These are phyloP conservation scores for Lycia hirtaria DNA, from an alignment of 2,888 invertebrate species.

Conservation along the genomic window DNA sequence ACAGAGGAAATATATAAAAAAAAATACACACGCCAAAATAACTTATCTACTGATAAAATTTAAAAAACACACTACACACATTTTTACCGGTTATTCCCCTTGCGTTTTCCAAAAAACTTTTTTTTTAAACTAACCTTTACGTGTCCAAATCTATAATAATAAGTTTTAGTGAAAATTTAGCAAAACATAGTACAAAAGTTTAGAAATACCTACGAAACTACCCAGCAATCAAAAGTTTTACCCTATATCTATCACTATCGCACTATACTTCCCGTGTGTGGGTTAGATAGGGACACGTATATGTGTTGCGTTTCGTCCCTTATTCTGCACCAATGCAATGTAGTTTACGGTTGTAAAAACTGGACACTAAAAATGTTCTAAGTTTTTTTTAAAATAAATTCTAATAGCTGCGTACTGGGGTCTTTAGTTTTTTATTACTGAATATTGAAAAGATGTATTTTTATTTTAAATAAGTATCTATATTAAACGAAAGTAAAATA, in stretches of 20 bases:
- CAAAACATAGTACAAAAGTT: slow-evolving; percentile 86
- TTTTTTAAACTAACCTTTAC: slow-evolving; percentile 66
- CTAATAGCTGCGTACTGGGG: too few relatives aligned
- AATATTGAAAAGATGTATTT: background rate
- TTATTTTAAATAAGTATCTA: too few relatives aligned
- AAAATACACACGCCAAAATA: slow-evolving; percentile 47
- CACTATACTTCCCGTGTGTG: slow-evolving; percentile 65
- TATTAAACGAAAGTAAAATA: too few relatives aligned
- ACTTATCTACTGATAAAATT: slow-evolving; percentile 4
- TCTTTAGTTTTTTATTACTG: slow-evolving; percentile 23
- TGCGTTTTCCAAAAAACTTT: slow-evolving; percentile 65
- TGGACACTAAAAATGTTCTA: slow-evolving; percentile 33
- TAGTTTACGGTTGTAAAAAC: slow-evolving; percentile 53
- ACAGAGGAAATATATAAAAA: slow-evolving; percentile 45
- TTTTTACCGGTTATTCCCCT: slow-evolving; percentile 58
- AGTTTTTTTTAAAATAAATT: slow-evolving; percentile 41
- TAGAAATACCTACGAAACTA: slow-evolving; percentile 83
- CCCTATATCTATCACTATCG: slow-evolving; percentile 82
- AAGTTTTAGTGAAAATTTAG: slow-evolving; percentile 82
- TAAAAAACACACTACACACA: slow-evolving; percentile 41
- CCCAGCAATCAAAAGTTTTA: slow-evolving; percentile 79
- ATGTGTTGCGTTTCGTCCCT: slow-evolving; percentile 35
- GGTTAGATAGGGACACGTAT: slow-evolving; percentile 64
- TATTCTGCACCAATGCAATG: slow-evolving; percentile 73
- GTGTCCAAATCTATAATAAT: slow-evolving; percentile 80